Conservation (phyloP, 2,113 vertebrate genomes). For the Buteo buteo region DNA sequence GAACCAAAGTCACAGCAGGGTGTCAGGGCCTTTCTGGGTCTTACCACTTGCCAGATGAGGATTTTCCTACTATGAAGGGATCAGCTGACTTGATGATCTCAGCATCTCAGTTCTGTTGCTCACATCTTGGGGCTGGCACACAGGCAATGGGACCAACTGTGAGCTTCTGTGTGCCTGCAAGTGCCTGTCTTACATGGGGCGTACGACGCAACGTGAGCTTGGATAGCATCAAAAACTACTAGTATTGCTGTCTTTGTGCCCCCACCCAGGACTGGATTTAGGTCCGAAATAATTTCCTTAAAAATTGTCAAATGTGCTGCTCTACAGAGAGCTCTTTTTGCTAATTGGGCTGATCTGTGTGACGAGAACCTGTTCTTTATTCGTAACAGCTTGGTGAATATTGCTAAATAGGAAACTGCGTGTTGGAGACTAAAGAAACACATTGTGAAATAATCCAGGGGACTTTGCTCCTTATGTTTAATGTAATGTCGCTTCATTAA, state of each 20-base stretch:
- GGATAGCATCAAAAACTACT: background rate
- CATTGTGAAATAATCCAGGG: background rate
- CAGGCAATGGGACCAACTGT: rapidly evolving
- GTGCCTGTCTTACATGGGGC: background rate
- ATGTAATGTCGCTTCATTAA: background rate
- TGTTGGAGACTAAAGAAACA: background rate
- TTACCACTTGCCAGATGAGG: background rate
- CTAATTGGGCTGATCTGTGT: background rate
- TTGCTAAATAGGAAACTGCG: background rate
- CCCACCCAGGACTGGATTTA: background rate
- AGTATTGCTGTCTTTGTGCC: background rate
- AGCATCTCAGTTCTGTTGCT: background rate
- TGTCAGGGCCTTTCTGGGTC: background rate
- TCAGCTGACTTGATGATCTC: background rate
- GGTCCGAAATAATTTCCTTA: background rate
- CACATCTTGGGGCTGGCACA: background rate
- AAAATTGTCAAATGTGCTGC: background rate
- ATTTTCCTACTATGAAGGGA: background rate
- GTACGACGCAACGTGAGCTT: rapidly evolving
- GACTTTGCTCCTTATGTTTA: background rate
- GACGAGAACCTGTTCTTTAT: background rate
- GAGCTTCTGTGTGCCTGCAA: background rate
- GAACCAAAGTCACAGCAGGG: background rate
- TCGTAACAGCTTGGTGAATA: background rate
- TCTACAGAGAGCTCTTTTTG: background rate